Percentiles rank a stretch among this genome's conserved stretches.
Evolutionary conservation across 2,113 vertebrate species (phyloP).

Genomic region (Fulmarus glacialis): DNA sequence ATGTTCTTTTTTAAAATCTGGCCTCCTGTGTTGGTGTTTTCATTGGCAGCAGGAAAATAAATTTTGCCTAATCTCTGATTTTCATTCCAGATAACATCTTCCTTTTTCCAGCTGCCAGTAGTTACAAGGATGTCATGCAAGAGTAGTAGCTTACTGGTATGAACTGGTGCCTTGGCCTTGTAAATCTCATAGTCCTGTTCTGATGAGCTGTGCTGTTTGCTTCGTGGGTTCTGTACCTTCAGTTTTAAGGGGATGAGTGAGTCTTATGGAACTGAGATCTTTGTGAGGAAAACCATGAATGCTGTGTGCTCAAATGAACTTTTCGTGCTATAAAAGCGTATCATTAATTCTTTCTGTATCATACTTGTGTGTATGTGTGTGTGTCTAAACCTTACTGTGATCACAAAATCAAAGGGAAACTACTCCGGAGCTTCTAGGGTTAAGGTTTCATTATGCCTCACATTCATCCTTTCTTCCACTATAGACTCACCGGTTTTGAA

Average conservation of each 20-base stretch:
- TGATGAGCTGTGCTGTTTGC: background rate
- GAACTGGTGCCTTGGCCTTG: background rate
- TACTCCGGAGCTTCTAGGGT: background rate
- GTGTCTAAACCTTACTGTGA: background rate
- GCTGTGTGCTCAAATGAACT: background rate
- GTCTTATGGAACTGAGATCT: background rate
- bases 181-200: background rate
- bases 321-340: background rate
- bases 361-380: background rate
- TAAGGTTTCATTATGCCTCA: background rate
- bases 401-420: background rate
- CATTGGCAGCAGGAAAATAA: conserved; percentile 44
- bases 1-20: conserved; percentile 37
- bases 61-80: conserved; percentile 41
- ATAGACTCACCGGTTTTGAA: background rate
- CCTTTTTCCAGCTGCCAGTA: conserved; percentile 39
- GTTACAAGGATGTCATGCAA: background rate
- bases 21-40: conserved; percentile 3
- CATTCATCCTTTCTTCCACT: background rate
- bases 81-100: conserved; percentile 31
- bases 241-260: background rate
- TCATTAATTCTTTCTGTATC: background rate
- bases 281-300: background rate
- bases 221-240: background rate
- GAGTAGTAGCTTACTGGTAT: background rate